These are phyloP conservation scores for Agriopis aurantiaria DNA, from an alignment of 2,888 invertebrate genomes.

Conservation along the genomic window DNA sequence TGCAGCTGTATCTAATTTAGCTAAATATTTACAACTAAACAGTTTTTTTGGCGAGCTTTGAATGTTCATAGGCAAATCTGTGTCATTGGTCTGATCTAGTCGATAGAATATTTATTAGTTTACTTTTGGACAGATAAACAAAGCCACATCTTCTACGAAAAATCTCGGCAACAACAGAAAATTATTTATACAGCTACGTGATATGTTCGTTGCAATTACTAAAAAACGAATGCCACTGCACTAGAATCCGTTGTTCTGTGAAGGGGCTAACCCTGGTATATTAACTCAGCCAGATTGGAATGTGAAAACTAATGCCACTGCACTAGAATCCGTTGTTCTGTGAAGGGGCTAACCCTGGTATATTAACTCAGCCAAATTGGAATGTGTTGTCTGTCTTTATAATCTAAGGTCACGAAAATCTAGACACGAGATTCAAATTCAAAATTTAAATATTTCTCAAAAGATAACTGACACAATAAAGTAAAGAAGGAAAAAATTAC, in stretches of 20 bases:
- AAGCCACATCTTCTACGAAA: neutral
- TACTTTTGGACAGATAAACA: neutral
- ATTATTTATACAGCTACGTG: neutral
- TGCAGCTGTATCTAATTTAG: neutral
- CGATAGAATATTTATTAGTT: neutral
- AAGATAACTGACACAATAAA: too few relatives aligned
- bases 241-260: constrained; percentile 28
- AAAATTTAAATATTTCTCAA: too few relatives aligned
- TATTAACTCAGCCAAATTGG: constrained; percentile 10
- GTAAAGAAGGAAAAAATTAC: too few relatives aligned
- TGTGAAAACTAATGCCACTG: too few relatives aligned
- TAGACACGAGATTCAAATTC: neutral
- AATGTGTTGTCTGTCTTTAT: constrained; percentile 2
- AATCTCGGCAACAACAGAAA: neutral
- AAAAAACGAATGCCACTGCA: too few relatives aligned
- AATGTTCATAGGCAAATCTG: neutral
- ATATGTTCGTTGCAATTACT: constrained; percentile 2
- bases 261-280: constrained; percentile 31
- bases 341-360: constrained; percentile 32
- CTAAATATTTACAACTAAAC: neutral
- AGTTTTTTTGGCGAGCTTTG: neutral
- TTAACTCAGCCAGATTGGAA: constrained; percentile 13
- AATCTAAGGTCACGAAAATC: constrained; percentile 12
- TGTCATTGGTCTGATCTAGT: neutral
- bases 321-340: constrained; percentile 27